Percentiles rank a stretch among this genome's conserved stretches.
These are phyloP conservation scores for Ceraclea dissimilis DNA, from an alignment of 2,888 invertebrate genomes.

Conservation along the genomic window DNA sequence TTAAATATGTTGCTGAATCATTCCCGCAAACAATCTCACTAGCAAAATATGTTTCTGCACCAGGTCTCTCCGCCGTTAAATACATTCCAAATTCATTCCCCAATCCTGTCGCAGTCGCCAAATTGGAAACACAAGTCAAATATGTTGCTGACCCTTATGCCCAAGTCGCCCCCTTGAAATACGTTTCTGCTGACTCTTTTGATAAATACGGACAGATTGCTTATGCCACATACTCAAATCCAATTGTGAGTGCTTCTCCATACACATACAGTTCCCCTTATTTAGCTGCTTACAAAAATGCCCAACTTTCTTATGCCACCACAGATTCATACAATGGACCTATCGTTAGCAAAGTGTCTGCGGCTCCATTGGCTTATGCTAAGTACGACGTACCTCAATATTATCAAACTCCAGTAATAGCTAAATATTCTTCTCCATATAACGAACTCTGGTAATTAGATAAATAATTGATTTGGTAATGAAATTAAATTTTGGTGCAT, in stretches of 20 bases:
- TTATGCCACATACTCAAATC: conserved; percentile 13
- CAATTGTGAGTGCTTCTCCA: not conserved
- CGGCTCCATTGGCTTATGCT: conserved; percentile 16
- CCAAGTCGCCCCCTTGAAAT: not conserved
- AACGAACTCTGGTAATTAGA: conserved; percentile 1
- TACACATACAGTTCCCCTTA: conserved; percentile 6
- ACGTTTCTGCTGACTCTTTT: not conserved
- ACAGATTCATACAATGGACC: conserved; percentile 16
- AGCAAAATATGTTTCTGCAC: not conserved
- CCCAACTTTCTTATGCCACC: conserved; percentile 17
- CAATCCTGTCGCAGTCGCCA: not conserved
- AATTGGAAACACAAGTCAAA: not conserved
- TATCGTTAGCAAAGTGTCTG: conserved; percentile 15
- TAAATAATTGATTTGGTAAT: not conserved
- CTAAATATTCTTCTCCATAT: conserved; percentile 11
- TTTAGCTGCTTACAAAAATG: conserved; percentile 13
- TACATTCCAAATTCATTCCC: not conserved
- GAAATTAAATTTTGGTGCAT: not conserved
- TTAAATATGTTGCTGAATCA: not conserved
- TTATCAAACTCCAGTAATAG: conserved; percentile 3
- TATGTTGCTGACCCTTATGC: not conserved
- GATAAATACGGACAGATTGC: not conserved
- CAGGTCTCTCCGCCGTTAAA: not conserved
- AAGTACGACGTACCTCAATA: conserved; percentile 13
- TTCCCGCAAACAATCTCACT: not conserved